Percentiles rank a stretch among this genome's conserved stretches.
Conservation (phyloP, 2,797 vertebrate genomes). For the Rhinatrema bivittatum region DNA sequence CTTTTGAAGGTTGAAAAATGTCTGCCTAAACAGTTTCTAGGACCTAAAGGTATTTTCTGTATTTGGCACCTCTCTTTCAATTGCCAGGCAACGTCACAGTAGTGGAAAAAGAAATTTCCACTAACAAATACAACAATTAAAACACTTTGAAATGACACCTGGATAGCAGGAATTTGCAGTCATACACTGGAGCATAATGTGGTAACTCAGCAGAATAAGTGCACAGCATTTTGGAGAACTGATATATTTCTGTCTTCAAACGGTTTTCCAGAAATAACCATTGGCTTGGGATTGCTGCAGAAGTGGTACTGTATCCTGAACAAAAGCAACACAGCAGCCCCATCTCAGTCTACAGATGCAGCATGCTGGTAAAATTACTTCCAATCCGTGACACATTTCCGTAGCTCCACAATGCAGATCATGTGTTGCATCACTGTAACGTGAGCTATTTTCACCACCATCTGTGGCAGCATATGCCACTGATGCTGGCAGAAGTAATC, state of each 20-base stretch:
- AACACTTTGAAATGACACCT: background rate
- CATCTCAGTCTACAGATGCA: too few relatives aligned
- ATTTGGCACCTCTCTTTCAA: background rate
- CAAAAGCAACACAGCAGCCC: too few relatives aligned
- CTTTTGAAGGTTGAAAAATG: background rate
- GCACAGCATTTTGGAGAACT: background rate
- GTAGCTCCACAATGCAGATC: too few relatives aligned
- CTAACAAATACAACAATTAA: background rate
- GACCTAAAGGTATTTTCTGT: background rate
- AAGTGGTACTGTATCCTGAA: too few relatives aligned
- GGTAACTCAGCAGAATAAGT: background rate
- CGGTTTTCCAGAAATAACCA: background rate
- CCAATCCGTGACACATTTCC: too few relatives aligned
- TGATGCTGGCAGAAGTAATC: too few relatives aligned
- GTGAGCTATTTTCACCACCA: too few relatives aligned
- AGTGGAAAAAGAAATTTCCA: background rate
- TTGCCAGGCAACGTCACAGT: background rate
- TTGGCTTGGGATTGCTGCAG: background rate
- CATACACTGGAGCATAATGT: background rate
- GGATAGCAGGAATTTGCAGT: slow-evolving; percentile 1
- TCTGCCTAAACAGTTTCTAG: background rate
- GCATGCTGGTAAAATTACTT: too few relatives aligned
- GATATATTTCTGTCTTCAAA: background rate
- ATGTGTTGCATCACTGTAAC: too few relatives aligned
- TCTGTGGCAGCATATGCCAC: too few relatives aligned